phyloP scores from a whole-genome alignment of 2,888 invertebrate species.

The Drosophila rellima region DNA sequence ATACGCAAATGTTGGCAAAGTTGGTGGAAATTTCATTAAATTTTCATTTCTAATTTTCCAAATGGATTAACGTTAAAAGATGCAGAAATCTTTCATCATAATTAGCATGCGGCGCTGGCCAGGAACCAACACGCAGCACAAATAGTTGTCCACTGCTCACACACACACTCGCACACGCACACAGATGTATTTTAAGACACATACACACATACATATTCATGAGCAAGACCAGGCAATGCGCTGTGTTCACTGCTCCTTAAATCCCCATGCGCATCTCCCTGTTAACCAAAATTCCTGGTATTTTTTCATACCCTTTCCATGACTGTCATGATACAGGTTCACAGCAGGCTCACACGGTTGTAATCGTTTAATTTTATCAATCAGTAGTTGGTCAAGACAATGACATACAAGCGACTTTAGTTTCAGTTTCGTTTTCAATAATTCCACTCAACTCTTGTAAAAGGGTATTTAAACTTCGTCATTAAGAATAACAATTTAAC shows the following conservation, averaged over 20 bases:
- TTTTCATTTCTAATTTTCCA: conserved; percentile 84
- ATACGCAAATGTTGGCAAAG: conserved; percentile 56
- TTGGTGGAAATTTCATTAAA: conserved; percentile 80
- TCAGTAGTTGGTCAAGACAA: background rate
- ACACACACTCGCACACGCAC: conserved; percentile 19
- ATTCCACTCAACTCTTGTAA: background rate
- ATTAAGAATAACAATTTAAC: background rate
- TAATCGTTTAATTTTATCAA: background rate
- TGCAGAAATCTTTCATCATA: conserved; percentile 84
- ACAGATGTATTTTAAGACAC: background rate
- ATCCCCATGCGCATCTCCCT: conserved; percentile 12
- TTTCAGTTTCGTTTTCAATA: background rate
- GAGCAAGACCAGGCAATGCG: conserved; percentile 39
- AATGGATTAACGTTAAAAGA: conserved; percentile 84
- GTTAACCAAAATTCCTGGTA: conserved; percentile 18
- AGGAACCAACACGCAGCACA: conserved; percentile 54
- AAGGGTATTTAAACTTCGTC: background rate
- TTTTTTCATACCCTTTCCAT: conserved; percentile 27
- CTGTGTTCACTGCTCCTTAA: conserved; percentile 32
- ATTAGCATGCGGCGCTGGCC: conserved; percentile 76
- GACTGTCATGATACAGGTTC: background rate
- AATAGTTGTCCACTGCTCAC: conserved; percentile 70
- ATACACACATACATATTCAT: conserved; percentile 39
- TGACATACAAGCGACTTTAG: background rate
- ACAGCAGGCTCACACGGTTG: background rate